Evolutionary conservation across 2,797 vertebrate genomes (phyloP), one percentile per base, ranked within the genome.

Genomic region (Triplophysa yarkandensis): DNA sequence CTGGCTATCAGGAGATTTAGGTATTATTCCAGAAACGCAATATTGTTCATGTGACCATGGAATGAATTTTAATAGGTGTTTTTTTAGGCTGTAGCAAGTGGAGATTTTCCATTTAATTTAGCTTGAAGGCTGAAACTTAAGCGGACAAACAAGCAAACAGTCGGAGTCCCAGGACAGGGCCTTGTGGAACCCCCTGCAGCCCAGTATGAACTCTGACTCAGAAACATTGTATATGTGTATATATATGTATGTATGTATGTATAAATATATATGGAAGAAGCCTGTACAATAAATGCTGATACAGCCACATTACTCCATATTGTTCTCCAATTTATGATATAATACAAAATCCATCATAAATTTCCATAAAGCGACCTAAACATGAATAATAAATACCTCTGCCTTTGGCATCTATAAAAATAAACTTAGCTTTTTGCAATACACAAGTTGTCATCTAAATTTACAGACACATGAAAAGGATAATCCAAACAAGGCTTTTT

Each of bases 401-500:
- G 2, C 25, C 52, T 8, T 55, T n/a, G 17, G 28, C 17, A 27
- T 30, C 55, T 13, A 44, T 16, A 58, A 25, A 43, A 39, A 41
- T 34, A 68, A 14, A 34, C 16, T 57, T 7, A 16, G 27, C 27
- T 1, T 28, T 30, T 4, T 30, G 16, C 13, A 16, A 58, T 28
- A 55, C 21, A 23, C n/a, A n/a, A 11, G 19, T 23, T 60, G 10
- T 30, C 30, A 52, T 4, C 5, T 48, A 64, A 74, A 43, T 13
- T 52, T 62, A 41, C 19, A n/a, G 44, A 67, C 65, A 68, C 74
- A 17, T 77, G 44, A 74, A 30, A 66, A 74, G 36, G 6, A 71
- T 57, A 55, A 17, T 78, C 71, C 39, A 78, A 30, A 68, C 17
- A 28, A 30, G 92, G 92, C n/a, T n/a, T 94, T 95, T 97, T 96